Evolutionary conservation across 2,888 invertebrate species (phyloP), one percentile per base, ranked within the genome.

Genomic region (Synergus laeviventris): DNA sequence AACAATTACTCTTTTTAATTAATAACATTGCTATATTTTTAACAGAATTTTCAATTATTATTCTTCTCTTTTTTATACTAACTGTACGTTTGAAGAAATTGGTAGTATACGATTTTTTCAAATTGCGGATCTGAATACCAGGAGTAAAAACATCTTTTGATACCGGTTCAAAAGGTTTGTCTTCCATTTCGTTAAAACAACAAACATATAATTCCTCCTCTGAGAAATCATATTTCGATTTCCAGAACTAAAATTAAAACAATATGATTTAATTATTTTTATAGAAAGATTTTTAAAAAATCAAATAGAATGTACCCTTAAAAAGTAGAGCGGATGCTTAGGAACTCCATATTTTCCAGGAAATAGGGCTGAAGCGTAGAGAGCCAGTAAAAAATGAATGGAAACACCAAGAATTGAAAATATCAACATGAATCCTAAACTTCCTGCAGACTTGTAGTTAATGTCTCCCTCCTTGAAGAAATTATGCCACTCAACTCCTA

Each of bases 311-410:
- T 39, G 56, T 83, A 89, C 90, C 84, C 89, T 85, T n/a, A 91
- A 81, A 78, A 88, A 91, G 87, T 97, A 98, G 87, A 97, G 94
- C 94, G 96, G 97, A 36, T 94, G 94, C 79, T 94, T 94, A 0
- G 96, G 95, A 0, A 98, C 94, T 4, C 98, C 98, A 89, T 93
- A 97, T 16, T 96, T 95, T 14, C 98, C 98, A 0, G 98, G 98
- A 80, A 94, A 92, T 12, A 98, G 94, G 82, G 96, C 96, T 90
- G 98, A 97, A 39, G 98, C 91, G 88, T 98, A 98, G 82, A 97
- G 91, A 0, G 98, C 95, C 56, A 97, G 89, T 2, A 95, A 77
- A 88, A 96, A 93, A 87, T 97, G 97, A 0, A 97, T 73, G 0
- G 95, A 75, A 11, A 93, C 91, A 87, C 96, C 95, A 1, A 95